A percentile compares a stretch with the other conserved stretches of the same genome.
Conservation (phyloP, 2,888 invertebrate genomes). For the Seira musarum region DNA sequence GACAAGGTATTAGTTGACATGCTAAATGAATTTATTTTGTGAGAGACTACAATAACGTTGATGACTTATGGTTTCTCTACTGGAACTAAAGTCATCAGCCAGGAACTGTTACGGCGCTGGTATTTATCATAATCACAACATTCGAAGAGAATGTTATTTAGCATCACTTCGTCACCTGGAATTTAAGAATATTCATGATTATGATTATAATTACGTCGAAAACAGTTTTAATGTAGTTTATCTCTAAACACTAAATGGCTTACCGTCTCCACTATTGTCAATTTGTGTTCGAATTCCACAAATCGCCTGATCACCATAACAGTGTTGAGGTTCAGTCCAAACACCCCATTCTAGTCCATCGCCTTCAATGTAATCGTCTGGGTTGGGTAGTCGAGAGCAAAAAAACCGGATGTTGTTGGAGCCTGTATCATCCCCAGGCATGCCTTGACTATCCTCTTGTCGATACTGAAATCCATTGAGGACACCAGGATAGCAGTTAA, state of each 20-base stretch:
- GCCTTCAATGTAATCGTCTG: slow-evolving; percentile 47
- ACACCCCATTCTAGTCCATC: slow-evolving; percentile 51
- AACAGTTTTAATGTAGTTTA: not conserved
- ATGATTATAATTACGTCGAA: not conserved
- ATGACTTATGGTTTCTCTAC: not conserved
- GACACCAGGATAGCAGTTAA: slow-evolving; percentile 23
- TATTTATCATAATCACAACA: slow-evolving; percentile 9
- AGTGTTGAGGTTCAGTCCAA: slow-evolving; percentile 38
- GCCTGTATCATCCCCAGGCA: slow-evolving; percentile 37
- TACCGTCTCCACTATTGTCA: slow-evolving; percentile 35
- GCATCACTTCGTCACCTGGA: slow-evolving; percentile 16
- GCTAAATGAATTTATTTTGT: not conserved
- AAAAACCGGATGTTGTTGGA: slow-evolving; percentile 39
- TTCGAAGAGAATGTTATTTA: slow-evolving; percentile 22
- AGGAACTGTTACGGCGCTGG: too few relatives aligned
- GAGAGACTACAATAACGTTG: not conserved
- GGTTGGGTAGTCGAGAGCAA: slow-evolving; percentile 9
- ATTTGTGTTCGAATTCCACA: slow-evolving; percentile 63
- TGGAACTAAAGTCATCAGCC: not conserved
- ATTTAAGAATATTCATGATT: not conserved
- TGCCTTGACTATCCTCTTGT: not conserved
- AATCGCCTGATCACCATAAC: slow-evolving; percentile 41
- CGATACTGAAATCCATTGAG: slow-evolving; percentile 27
- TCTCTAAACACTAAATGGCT: not conserved
- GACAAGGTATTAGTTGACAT: not conserved